Evolutionary conservation across 2,888 invertebrate species (phyloP).

Genomic region (Laspeyria flexula): DNA sequence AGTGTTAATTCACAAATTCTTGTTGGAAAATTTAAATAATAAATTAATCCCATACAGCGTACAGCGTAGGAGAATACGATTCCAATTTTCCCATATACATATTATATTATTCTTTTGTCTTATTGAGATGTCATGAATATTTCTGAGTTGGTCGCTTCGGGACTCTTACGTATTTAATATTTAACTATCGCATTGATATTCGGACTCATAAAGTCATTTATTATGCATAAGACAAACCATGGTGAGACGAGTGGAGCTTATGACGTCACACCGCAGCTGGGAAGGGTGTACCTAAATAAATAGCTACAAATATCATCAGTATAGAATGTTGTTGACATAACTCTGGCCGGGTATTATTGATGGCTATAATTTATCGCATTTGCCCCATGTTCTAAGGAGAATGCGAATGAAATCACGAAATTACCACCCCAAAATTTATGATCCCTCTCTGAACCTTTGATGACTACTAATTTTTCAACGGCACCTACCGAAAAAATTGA

Average conservation of each 20-base stretch:
- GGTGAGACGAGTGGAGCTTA: conserved; percentile 44
- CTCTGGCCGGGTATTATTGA: conserved; percentile 76
- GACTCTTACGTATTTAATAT: conserved; percentile 33
- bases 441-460: conserved; percentile 69
- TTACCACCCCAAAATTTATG: conserved; percentile 77
- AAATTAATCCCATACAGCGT: background rate
- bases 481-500: conserved; percentile 57
- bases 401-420: conserved; percentile 75
- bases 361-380: conserved; percentile 79
- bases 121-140: conserved; percentile 7
- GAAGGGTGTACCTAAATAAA: conserved; percentile 48
- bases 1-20: too few relatives aligned
- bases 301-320: conserved; percentile 60
- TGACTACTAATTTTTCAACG: conserved; percentile 78
- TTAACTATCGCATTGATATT: conserved; percentile 50
- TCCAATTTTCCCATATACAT: background rate
- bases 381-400: conserved; percentile 72
- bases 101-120: conserved; percentile 1
- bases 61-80: background rate
- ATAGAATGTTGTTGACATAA: conserved; percentile 78
- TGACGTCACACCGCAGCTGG: conserved; percentile 45
- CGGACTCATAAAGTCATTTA: conserved; percentile 50
- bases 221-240: conserved; percentile 55
- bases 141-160: conserved; percentile 2
- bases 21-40: background rate